Conservation (phyloP, 2,113 vertebrate genomes). For the Corynorhinus townsendii region DNA sequence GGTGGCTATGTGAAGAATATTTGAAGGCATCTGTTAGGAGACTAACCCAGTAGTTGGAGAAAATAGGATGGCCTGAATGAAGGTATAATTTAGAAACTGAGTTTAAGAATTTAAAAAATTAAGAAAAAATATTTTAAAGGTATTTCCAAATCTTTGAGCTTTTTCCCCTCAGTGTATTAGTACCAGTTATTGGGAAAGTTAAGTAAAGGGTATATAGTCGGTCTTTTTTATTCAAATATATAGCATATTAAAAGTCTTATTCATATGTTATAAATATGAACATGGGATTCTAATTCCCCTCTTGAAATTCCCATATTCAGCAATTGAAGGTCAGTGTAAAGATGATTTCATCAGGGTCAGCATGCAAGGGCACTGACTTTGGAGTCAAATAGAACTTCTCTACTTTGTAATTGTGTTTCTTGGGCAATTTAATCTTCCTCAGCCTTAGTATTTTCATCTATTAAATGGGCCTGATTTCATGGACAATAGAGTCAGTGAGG, state of each 20-base stretch:
- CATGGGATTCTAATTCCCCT: not conserved
- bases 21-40: not conserved
- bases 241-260: not conserved
- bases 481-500: not conserved
- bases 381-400: not conserved
- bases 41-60: not conserved
- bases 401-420: not conserved
- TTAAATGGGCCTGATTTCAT: not conserved
- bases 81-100: not conserved
- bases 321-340: not conserved
- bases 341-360: not conserved
- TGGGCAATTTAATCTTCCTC: not conserved
- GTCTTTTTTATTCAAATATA: not conserved
- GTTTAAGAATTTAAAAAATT: not conserved
- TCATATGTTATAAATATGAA: not conserved
- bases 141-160: not conserved
- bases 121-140: not conserved
- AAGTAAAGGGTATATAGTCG: not conserved
- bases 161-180: not conserved
- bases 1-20: not conserved
- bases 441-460: not conserved
- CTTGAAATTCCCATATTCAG: not conserved
- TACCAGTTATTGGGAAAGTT: not conserved
- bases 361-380: not conserved
- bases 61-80: not conserved